Evolutionary conservation across 2,888 invertebrate genomes (phyloP), one percentile per base, ranked within the genome.

Genomic region (Eristalis tenax): DNA sequence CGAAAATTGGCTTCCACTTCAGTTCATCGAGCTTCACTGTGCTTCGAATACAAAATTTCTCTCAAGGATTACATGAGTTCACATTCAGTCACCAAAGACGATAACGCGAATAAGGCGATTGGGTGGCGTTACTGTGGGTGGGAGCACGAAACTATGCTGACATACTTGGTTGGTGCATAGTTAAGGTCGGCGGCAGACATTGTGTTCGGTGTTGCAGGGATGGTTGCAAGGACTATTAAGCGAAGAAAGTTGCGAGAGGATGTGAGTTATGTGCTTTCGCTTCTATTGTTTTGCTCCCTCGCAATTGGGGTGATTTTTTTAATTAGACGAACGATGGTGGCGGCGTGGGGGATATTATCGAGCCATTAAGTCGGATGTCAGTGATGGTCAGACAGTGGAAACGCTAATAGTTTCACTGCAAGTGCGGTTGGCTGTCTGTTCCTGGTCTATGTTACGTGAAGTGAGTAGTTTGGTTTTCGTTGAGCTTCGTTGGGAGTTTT

Each of bases 1-100:
- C 76, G 83, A 83, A 87, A 87, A 87, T 80, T 87, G 87, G 75
- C 76, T 87, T 80, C 87, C 69, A 83, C 87, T 83, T 73, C 59
- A 83, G 73, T 83, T 87, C 83, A 83, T 83, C 69, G 83, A 26
- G 75, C 75, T 83, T 79, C 65, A 68, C 63, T 80, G 79, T 83
- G 83, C 76, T 69, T 76, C 71, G 87, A 83, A 83, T 87, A 87
- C 75, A 43, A 87, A 80, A 87, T 76, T 79, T 73, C 76, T 66
- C 32, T 56, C 68, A 79, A 71, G 70, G 63, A 66, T 73, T 71
- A 35, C 69, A 69, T 15, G 64, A 22, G 56, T 35, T 18, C 50
- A 43, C 59, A 57, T 26, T 28, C 50, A 50, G 43, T 15, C 43
- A 15, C 43, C 43, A 18, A 43, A 38, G 43, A 43, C 43, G 43